phyloP scores from a whole-genome alignment of 2,888 invertebrate genomes.

The Trichogramma dendrolimi region DNA sequence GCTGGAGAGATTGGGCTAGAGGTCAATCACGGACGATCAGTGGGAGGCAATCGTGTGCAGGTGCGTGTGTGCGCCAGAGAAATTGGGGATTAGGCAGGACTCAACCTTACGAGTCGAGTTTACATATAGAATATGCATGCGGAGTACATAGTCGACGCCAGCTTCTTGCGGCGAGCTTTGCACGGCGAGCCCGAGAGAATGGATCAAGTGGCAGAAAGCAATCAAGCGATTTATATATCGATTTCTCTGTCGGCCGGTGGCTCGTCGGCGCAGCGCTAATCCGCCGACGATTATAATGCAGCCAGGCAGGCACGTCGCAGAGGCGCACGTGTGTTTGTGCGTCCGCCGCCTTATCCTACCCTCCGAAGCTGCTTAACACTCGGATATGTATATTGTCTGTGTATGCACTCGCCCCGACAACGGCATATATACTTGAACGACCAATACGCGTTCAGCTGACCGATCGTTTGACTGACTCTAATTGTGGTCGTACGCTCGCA shows the following conservation, averaged over 20 bases:
- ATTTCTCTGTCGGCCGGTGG: slow-evolving; percentile 33
- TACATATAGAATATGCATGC: too few species aligned
- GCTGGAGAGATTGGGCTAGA: too few species aligned
- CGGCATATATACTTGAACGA: slow-evolving; percentile 9
- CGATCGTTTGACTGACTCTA: too few species aligned
- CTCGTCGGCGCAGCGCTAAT: slow-evolving; percentile 35
- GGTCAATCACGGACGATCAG: too few species aligned
- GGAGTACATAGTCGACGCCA: too few species aligned
- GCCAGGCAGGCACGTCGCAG: slow-evolving; percentile 23
- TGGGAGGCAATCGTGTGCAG: too few species aligned
- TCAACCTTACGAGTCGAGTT: too few species aligned
- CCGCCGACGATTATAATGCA: slow-evolving; percentile 44
- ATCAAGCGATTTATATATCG: slow-evolving; percentile 46
- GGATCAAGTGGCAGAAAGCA: slow-evolving; percentile 45
- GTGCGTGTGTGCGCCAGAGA: too few species aligned
- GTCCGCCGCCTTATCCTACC: slow-evolving; percentile 1
- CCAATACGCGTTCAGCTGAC: not conserved
- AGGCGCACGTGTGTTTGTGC: slow-evolving; percentile 8
- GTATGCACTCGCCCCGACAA: slow-evolving; percentile 4
- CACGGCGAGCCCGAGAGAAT: slow-evolving; percentile 23
- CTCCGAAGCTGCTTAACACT: slow-evolving; percentile 9
- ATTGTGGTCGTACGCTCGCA: not conserved
- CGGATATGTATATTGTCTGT: slow-evolving; percentile 1
- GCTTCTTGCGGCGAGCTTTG: slow-evolving; percentile 16
- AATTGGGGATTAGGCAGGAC: too few species aligned